phyloP scores from a whole-genome alignment of 2,797 vertebrate genomes.

The Buceros bicornis region DNA sequence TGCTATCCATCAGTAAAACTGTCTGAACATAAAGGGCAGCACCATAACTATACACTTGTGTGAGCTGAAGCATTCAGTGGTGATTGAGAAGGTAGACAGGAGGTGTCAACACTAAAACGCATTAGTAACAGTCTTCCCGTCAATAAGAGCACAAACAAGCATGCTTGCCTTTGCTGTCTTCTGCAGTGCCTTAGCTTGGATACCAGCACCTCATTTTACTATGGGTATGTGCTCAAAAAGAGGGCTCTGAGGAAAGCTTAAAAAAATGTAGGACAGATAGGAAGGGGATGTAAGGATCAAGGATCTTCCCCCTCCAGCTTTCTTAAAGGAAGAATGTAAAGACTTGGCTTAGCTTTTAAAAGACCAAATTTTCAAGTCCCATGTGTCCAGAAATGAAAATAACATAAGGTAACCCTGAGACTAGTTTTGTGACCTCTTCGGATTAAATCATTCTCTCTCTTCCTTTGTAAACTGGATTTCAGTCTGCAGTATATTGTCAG shows the following conservation, averaged over 20 bases:
- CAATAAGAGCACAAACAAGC: background rate
- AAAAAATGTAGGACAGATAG: background rate
- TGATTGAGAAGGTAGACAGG: background rate
- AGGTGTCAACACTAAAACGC: background rate
- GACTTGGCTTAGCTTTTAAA: background rate
- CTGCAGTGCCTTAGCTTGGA: background rate
- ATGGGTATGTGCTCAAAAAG: background rate
- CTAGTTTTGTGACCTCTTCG: background rate
- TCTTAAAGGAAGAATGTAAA: background rate
- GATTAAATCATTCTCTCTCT: constrained; percentile 4
- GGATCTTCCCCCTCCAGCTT: background rate
- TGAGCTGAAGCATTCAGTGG: background rate
- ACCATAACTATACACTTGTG: background rate
- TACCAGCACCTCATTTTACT: background rate
- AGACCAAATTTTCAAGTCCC: background rate
- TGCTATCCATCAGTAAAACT: background rate
- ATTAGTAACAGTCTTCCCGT: background rate
- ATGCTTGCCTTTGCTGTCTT: background rate
- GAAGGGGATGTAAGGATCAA: background rate
- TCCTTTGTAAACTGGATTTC: constrained; percentile 33
- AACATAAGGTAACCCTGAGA: background rate
- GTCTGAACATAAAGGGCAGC: background rate
- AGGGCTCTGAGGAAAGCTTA: background rate
- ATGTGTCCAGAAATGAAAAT: background rate
- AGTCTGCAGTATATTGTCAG: constrained; percentile 6